Percentiles rank a stretch among this genome's conserved stretches.
These are phyloP conservation scores for Melitaea cinxia DNA, from an alignment of 1,140 invertebrate genomes.

Conservation along the genomic window DNA sequence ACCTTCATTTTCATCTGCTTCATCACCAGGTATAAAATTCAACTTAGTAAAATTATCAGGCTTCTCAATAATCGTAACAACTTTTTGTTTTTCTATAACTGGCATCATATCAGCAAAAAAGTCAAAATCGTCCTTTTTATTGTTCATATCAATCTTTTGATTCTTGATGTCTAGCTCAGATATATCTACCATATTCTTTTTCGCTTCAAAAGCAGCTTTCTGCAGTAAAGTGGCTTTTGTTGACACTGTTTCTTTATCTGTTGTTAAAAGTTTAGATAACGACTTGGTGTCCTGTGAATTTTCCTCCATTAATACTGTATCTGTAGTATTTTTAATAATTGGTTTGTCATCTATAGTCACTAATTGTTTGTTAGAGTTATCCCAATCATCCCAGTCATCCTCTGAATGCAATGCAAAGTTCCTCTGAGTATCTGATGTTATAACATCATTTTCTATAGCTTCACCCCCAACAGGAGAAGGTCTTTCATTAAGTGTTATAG, in stretches of 20 bases:
- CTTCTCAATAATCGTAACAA: slow-evolving; percentile 45
- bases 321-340: slow-evolving; percentile 10
- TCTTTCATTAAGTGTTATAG: slow-evolving; percentile 84
- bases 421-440: slow-evolving; percentile 49
- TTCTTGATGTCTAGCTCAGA: slow-evolving; percentile 89
- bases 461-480: slow-evolving; percentile 92
- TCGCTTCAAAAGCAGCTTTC: slow-evolving; percentile 72
- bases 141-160: slow-evolving; percentile 78
- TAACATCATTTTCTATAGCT: slow-evolving; percentile 82
- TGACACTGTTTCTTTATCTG: slow-evolving; percentile 34
- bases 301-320: slow-evolving; percentile 22
- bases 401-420: slow-evolving; percentile 52
- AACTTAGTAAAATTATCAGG: slow-evolving; percentile 65
- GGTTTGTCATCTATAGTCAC: slow-evolving; percentile 15
- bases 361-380: slow-evolving; percentile 76
- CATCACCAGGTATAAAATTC: slow-evolving; percentile 70
- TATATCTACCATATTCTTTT: slow-evolving; percentile 83
- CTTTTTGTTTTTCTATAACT: slow-evolving; percentile 85
- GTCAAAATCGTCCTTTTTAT: slow-evolving; percentile 84
- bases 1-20: slow-evolving; percentile 59
- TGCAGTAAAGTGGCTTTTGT: slow-evolving; percentile 53
- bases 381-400: slow-evolving; percentile 90
- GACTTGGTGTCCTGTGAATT: slow-evolving; percentile 11
- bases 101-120: slow-evolving; percentile 94
- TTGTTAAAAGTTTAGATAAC: slow-evolving; percentile 16